phyloP scores from a whole-genome alignment of 2,888 invertebrate genomes.

The Eristalis intricaria region DNA sequence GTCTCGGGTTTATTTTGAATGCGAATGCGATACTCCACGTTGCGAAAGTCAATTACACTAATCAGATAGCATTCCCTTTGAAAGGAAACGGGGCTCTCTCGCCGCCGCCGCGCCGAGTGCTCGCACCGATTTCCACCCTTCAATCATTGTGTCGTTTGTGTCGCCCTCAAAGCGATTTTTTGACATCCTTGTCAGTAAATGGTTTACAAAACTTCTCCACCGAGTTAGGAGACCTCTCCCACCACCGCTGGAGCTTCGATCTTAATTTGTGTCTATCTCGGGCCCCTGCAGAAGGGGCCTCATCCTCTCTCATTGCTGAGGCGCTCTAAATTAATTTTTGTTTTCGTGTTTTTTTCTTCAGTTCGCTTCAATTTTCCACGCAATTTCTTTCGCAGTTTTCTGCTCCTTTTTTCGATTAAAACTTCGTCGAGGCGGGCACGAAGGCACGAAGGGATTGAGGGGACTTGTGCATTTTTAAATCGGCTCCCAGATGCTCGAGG shows the following conservation, averaged over 20 bases:
- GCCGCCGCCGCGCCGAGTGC: not conserved
- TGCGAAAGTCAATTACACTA: not conserved
- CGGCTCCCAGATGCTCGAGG: not conserved
- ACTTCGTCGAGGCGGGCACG: not conserved
- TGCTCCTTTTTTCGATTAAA: constrained; percentile 1
- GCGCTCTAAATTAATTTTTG: not conserved
- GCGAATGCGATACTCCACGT: not conserved
- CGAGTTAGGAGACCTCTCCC: not conserved
- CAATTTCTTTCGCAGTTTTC: not conserved
- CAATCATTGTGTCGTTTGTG: not conserved
- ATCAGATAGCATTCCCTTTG: not conserved
- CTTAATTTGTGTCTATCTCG: not conserved
- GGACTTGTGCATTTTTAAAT: not conserved
- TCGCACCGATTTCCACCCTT: not conserved
- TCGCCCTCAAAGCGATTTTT: not conserved
- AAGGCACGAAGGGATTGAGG: not conserved
- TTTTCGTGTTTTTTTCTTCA: not conserved
- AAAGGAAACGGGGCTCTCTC: not conserved
- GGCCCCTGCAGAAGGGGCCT: not conserved
- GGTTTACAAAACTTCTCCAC: not conserved
- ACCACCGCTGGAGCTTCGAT: not conserved
- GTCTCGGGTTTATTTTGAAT: not conserved
- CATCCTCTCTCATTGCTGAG: not conserved
- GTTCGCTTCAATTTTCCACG: not conserved
- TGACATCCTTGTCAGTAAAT: not conserved